phyloP scores from a whole-genome alignment of 2,888 invertebrate species.

The Papilio protenor region DNA sequence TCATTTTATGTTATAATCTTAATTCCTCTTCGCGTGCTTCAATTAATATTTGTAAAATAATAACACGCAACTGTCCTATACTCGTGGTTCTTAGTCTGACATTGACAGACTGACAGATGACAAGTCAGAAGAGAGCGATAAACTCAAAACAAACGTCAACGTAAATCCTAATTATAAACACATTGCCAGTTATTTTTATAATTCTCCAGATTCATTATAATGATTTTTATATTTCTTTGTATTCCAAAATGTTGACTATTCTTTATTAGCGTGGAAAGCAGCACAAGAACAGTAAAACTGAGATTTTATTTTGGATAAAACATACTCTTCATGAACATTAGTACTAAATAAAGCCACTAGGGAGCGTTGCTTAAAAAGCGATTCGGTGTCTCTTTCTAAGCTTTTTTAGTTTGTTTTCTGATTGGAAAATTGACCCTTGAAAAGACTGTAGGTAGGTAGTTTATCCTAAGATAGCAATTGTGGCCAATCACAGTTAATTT shows the following conservation, averaged over 20 bases:
- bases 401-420: conserved; percentile 38
- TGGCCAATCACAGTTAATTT: conserved; percentile 54
- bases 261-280: not conserved
- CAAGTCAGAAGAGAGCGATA: not conserved
- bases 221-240: not conserved
- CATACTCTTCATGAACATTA: conserved; percentile 36
- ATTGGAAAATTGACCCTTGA: conserved; percentile 46
- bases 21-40: not conserved
- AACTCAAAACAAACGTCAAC: not conserved
- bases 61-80: not conserved
- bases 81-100: conserved; percentile 12
- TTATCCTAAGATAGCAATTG: conserved; percentile 50
- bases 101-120: not conserved
- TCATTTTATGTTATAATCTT: conserved; percentile 53
- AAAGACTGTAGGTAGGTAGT: conserved; percentile 43
- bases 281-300: not conserved
- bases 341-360: conserved; percentile 43
- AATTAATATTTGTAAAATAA: not conserved
- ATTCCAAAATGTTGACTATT: not conserved
- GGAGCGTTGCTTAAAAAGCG: conserved; percentile 38
- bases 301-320: conserved; percentile 48
- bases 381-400: conserved; percentile 40
- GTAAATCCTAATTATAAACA: not conserved
- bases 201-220: not conserved
- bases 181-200: not conserved